Evolutionary conservation across 2,113 vertebrate species (phyloP), one percentile per base, ranked within the genome.

Genomic region (Odontophorus gujanensis): DNA sequence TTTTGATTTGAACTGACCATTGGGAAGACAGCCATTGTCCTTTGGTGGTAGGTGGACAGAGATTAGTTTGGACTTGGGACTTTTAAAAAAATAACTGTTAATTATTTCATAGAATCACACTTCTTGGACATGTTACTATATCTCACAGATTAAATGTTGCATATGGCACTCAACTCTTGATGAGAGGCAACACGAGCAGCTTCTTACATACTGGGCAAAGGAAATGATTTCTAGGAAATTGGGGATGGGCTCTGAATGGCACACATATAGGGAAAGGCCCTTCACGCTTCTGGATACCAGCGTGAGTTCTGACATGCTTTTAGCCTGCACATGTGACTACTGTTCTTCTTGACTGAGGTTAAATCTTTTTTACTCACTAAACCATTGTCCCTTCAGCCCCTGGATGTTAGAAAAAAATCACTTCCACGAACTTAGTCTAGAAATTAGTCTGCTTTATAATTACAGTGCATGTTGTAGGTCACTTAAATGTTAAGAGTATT

Each of bases 401-500:
- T n/a, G n/a, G n/a, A n/a, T n/a, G n/a, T n/a, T n/a, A n/a, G n/a
- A n/a, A n/a, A n/a, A n/a, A n/a, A n/a, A n/a, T n/a, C n/a, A n/a
- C n/a, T n/a, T n/a, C n/a, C n/a, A n/a, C n/a, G n/a, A n/a, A n/a
- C n/a, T n/a, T n/a, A 74, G 48, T 47, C 68, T 45, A 68, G 63
- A 92, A 87, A 87, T 88, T 7, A 88, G 48, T n/a, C 51, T 78
- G 32, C 78, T 93, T 87, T 51, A 36, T 91, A 91, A 92, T 87
- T 92, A 86, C 77, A 42, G 63, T 38, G 25, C 40, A 22, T 50
- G 59, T 50, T 87, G 32, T 74, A 94, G 48, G 75, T 89, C 40
- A 0, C 7, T 51, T 43, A 86, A 92, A 83, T 48, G 51, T 73
- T 83, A 43, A 55, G 32, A 79, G 28, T n/a, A 11, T 81, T 88